These are phyloP conservation scores for Myopa tessellatipennis DNA, from an alignment of 2,888 invertebrate genomes.

Conservation along the genomic window DNA sequence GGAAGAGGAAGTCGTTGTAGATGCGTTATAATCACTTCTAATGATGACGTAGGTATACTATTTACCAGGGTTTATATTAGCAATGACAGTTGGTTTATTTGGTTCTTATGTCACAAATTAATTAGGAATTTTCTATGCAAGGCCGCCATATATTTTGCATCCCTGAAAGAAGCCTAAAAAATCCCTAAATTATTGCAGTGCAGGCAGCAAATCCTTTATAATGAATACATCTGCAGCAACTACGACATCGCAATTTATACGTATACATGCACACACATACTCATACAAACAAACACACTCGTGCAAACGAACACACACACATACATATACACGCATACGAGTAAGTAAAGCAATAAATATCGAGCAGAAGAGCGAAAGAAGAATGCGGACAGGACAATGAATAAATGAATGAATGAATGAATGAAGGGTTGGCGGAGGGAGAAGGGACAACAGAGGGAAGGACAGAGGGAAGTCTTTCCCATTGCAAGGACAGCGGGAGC, in stretches of 20 bases:
- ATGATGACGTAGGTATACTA: too few relatives aligned
- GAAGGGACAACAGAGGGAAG: not conserved
- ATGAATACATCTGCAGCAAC: conserved; percentile 17
- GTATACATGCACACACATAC: not conserved
- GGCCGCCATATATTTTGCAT: conserved; percentile 5
- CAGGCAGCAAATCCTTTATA: conserved; percentile 21
- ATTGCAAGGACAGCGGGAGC: too few relatives aligned
- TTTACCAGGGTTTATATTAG: too few relatives aligned
- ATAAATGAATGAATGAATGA: not conserved
- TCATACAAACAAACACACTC: not conserved
- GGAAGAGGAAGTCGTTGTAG: too few relatives aligned
- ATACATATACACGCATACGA: not conserved
- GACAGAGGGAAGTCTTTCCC: too few relatives aligned
- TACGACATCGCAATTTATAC: not conserved
- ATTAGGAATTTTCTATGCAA: not conserved
- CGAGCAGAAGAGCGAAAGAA: not conserved
- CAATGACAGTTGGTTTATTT: too few relatives aligned
- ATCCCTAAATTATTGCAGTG: conserved; percentile 13
- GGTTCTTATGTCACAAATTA: not conserved
- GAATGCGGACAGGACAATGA: not conserved
- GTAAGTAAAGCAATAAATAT: conserved; percentile 6
- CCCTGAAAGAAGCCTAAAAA: not conserved
- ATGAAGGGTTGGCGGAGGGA: not conserved
- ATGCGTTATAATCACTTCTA: too few relatives aligned
- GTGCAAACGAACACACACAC: not conserved